Evolutionary conservation across 2,888 invertebrate genomes (phyloP).

Genomic region (Volucella bombylans): DNA sequence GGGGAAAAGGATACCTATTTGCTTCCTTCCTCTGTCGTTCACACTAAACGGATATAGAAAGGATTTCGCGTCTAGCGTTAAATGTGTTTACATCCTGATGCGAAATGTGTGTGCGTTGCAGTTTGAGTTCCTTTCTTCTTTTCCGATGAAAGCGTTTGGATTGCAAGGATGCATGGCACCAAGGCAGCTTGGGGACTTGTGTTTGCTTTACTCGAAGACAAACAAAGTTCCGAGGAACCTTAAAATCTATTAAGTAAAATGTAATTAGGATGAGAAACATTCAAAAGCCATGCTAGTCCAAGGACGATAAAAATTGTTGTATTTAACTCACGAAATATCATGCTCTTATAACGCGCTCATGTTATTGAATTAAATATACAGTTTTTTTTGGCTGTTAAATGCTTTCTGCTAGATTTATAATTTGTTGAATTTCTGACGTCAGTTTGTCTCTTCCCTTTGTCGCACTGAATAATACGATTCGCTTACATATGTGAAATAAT

Average conservation of each 20-base stretch:
- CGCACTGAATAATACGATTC: conserved; percentile 38
- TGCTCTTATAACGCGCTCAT: not conserved
- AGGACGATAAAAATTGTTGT: conserved; percentile 1
- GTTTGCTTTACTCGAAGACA: conserved; percentile 60
- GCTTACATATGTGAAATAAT: conserved; percentile 43
- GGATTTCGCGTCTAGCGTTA: conserved; percentile 73
- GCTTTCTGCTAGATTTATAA: conserved; percentile 31
- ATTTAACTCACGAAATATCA: not conserved
- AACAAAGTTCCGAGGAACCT: conserved; percentile 61
- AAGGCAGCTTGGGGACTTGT: conserved; percentile 54
- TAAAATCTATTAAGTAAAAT: conserved; percentile 81
- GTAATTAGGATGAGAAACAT: conserved; percentile 79
- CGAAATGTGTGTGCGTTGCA: conserved; percentile 69
- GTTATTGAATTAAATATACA: conserved; percentile 19
- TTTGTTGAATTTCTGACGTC: conserved; percentile 18
- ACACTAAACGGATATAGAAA: conserved; percentile 73
- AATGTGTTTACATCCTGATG: conserved; percentile 74
- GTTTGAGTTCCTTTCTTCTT: conserved; percentile 60
- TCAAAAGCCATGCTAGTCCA: conserved; percentile 19
- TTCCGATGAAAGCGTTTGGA: conserved; percentile 49
- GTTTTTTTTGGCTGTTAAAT: conserved; percentile 3
- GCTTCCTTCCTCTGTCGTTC: conserved; percentile 70
- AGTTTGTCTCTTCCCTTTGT: conserved; percentile 38
- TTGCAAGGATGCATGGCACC: conserved; percentile 58
- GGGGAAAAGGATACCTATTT: conserved; percentile 58